Base-by-base conservation (phyloP, 2,888 invertebrate genomes). In the Megalurothrips usitatus region DNA sequence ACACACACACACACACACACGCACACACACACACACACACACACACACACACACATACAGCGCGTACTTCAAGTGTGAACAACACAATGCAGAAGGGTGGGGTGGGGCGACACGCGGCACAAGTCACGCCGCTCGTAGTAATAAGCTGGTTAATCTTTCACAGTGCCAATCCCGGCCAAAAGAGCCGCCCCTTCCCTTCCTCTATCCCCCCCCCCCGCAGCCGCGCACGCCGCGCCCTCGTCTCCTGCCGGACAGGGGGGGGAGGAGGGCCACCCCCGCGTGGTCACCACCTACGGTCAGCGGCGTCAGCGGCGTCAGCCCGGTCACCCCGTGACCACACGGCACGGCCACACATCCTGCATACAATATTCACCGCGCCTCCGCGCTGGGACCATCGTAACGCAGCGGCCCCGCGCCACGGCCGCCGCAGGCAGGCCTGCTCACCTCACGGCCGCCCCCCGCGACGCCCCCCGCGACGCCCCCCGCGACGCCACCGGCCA, bases 101-200 rank as follows among this genome's bases (percentile, higher is more conserved):
- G 34, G 34, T 43, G 34, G 34, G 6, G 34, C 34, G 34, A 43
- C 34, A 43, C 34, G 34, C 34, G 34, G 34, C 34, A 43, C 34
- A 43, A 43, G 34, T 43, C 34, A 43, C 58, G 19, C 58, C 58
- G 58, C 58, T 58, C 34, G 34, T 43, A 19, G 58, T 58, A 58
- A 58, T 58, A 58, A 58, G 58, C 58, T 58, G 58, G 17, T 58
- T 58, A 58, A 58, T 58, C 58, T 58, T 58, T 58, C 58, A 58
- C 58, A 58, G 19, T 58, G 58, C 58, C 58, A 58, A 58, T 58
- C 58, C 58, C 58, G 19, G 6, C 58, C 58, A 58, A 58, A 43
- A 58, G 58, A 58, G 58, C 58, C 14, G 19, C 58, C 34, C 34
- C 34, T 6, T 6, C 34, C 34, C 34, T 6, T 6, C 34, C 34